Conservation (phyloP, 2,113 vertebrate species). For the Pavo muticus region DNA sequence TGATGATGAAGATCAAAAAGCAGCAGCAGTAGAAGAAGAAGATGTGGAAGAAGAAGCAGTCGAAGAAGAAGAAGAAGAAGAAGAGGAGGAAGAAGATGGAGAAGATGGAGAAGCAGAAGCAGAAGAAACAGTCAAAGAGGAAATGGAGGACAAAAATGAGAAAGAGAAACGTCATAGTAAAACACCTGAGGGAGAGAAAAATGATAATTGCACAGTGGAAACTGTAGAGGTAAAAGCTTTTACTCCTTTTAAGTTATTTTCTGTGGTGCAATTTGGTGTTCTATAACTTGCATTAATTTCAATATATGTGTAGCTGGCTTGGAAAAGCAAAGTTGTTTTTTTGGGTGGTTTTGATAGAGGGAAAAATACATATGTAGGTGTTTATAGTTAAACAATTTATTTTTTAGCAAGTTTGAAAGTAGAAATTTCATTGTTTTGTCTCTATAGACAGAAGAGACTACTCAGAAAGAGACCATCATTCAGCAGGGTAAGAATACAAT, state of each 20-base stretch:
- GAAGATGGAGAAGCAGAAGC: not conserved
- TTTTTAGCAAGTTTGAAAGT: not conserved
- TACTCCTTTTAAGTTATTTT: not conserved
- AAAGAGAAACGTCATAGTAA: not conserved
- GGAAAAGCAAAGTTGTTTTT: not conserved
- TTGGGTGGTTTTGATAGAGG: not conserved
- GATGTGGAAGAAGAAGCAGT: not conserved
- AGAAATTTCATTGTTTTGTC: slow-evolving; percentile 24
- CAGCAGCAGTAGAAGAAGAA: not conserved
- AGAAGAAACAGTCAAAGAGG: not conserved
- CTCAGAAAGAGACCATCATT: not conserved
- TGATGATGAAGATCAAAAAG: not conserved
- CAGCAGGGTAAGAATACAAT: slow-evolving; percentile 50
- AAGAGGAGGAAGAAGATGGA: not conserved
- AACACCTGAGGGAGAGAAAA: slow-evolving; percentile 11
- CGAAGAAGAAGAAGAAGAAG: not conserved
- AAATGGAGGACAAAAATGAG: not conserved
- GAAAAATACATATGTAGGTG: not conserved
- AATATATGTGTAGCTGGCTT: not conserved
- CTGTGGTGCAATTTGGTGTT: not conserved
- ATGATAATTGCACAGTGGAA: not conserved
- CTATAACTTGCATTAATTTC: not conserved
- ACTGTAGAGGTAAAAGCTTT: slow-evolving; percentile 52
- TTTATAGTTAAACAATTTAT: not conserved
- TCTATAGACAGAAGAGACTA: slow-evolving; percentile 56